Evolutionary conservation across 2,888 invertebrate genomes (phyloP).

Genomic region (Ametastegia equiseti): DNA sequence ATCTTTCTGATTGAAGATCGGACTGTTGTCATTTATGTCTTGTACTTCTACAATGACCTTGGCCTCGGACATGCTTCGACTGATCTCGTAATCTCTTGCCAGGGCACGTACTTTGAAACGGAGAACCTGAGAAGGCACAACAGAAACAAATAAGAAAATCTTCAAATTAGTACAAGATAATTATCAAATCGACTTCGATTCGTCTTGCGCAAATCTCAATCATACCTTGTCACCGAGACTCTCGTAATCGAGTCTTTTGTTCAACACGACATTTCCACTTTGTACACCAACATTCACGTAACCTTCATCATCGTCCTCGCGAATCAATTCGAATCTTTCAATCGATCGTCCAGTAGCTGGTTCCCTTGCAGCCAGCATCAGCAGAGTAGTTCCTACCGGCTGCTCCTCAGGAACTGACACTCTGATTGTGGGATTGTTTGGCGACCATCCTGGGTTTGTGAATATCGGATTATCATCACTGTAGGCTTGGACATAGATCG

Average conservation of each 20-base stretch:
- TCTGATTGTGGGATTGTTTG: constrained; percentile 82
- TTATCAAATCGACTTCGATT: background rate
- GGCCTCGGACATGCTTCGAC: constrained; percentile 80
- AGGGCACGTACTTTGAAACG: constrained; percentile 76
- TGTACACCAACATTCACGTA: constrained; percentile 78
- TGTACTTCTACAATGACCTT: constrained; percentile 84
- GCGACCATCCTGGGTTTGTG: constrained; percentile 85
- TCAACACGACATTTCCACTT: constrained; percentile 86
- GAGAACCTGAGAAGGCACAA: constrained; percentile 67
- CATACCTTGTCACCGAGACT: constrained; percentile 80
- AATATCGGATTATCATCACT: constrained; percentile 88
- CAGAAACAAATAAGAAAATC: background rate
- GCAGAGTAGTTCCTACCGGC: constrained; percentile 84
- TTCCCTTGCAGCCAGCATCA: constrained; percentile 85
- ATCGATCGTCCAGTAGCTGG: constrained; percentile 82
- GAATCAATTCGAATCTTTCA: constrained; percentile 76
- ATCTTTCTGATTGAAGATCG: constrained; percentile 82
- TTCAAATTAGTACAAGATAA: background rate
- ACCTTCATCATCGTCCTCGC: constrained; percentile 66
- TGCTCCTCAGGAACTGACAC: constrained; percentile 87
- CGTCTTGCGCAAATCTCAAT: constrained; percentile 72
- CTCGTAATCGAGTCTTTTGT: constrained; percentile 88
- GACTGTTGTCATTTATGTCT: constrained; percentile 89
- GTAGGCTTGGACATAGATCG: constrained; percentile 87
- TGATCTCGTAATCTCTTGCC: constrained; percentile 73